Evolutionary conservation across 1,140 invertebrate species (phyloP).

Genomic region (Portunus trituberculatus): DNA sequence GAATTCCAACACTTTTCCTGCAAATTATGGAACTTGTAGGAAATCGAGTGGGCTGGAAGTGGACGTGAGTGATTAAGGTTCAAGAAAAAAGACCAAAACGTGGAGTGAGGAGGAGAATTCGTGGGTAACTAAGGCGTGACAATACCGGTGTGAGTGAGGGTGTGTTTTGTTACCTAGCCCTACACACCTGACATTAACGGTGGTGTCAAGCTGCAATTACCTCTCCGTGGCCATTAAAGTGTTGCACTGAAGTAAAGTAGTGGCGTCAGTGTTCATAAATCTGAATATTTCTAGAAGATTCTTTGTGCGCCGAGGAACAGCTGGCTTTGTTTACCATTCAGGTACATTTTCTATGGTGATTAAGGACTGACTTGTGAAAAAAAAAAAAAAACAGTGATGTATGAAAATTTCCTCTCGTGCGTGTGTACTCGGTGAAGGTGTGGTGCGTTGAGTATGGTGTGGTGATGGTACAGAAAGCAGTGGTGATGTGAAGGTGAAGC

Average conservation of each 20-base stretch:
- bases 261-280: neutral
- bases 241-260: neutral
- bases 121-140: neutral
- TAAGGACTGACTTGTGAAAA: neutral
- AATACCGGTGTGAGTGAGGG: neutral
- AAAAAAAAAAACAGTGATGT: neutral
- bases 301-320: conserved; percentile 25
- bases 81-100: neutral
- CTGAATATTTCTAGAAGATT: conserved; percentile 53
- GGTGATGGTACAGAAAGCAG: too few relatives aligned
- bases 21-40: neutral
- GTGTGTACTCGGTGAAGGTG: too few relatives aligned
- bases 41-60: neutral
- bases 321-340: conserved; percentile 68
- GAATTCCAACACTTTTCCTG: too few relatives aligned
- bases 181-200: neutral
- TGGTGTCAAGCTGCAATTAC: neutral
- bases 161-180: neutral
- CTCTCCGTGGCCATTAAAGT: neutral
- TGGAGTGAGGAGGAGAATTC: neutral
- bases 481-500: too few relatives aligned
- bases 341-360: conserved; percentile 52
- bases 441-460: too few relatives aligned
- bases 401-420: too few relatives aligned
- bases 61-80: too few relatives aligned